Percentiles rank a stretch among this genome's conserved stretches.
Conservation (phyloP, 2,888 invertebrate species). For the Hybos culiciformis region DNA sequence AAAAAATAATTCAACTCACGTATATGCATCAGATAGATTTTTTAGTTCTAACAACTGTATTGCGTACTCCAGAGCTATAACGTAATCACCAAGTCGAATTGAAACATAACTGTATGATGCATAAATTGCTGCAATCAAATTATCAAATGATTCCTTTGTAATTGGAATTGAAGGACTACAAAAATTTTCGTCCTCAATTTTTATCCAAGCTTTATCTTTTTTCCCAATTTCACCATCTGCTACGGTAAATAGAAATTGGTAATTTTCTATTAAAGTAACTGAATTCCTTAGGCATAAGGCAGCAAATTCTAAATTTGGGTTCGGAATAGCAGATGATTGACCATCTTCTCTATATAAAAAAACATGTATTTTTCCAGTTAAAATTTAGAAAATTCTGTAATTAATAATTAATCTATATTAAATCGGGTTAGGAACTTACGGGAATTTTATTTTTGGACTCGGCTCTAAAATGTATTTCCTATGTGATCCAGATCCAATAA, state of each 20-base stretch:
- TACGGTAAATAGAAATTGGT: too few relatives aligned
- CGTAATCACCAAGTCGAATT: conserved; percentile 70
- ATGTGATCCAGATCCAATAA: conserved; percentile 19
- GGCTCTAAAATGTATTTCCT: conserved; percentile 20
- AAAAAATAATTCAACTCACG: conserved; percentile 33
- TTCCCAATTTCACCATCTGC: too few relatives aligned
- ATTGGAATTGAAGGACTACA: conserved; percentile 48
- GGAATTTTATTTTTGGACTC: conserved; percentile 17
- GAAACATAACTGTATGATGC: conserved; percentile 73
- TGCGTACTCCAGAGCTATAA: conserved; percentile 64
- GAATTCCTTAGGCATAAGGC: conserved; percentile 80
- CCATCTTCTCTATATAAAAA: conserved; percentile 39
- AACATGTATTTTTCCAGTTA: conserved; percentile 36
- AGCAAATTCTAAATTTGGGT: conserved; percentile 80
- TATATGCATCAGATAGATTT: conserved; percentile 55
- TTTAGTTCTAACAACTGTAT: conserved; percentile 58
- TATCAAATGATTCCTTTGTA: conserved; percentile 44
- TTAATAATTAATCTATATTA: too few relatives aligned
- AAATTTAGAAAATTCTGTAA: conserved; percentile 42
- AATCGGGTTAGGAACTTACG: conserved; percentile 20
- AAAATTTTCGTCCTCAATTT: conserved; percentile 38
- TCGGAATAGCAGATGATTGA: conserved; percentile 73
- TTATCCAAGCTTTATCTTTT: conserved; percentile 18
- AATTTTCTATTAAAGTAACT: conserved; percentile 43
- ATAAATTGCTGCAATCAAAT: conserved; percentile 51